Conservation (phyloP, 2,888 invertebrate genomes). For the Diploptera punctata region DNA sequence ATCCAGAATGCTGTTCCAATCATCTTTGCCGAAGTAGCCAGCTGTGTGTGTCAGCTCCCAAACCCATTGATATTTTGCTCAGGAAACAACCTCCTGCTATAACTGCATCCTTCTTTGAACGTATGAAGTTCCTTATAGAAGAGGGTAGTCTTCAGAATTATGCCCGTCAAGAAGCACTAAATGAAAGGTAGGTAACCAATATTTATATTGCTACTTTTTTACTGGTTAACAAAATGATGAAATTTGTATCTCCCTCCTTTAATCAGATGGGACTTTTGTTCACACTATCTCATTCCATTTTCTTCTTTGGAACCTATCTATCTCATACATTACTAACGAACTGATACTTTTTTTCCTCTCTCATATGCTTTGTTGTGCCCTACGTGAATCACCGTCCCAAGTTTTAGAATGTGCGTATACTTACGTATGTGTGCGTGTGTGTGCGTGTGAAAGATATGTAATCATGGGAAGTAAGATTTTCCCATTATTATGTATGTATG, state of each 20-base stretch:
- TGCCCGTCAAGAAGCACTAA: constrained; percentile 93
- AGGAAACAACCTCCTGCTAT: constrained; percentile 96
- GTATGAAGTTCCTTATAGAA: constrained; percentile 98
- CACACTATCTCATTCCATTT: constrained; percentile 25
- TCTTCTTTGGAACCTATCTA: constrained; percentile 43
- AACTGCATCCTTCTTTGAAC: constrained; percentile 97
- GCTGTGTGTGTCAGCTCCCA: constrained; percentile 92
- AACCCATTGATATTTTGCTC: constrained; percentile 94
- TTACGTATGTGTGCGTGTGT: constrained; percentile 55
- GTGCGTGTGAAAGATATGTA: constrained; percentile 39
- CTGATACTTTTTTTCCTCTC: constrained; percentile 11
- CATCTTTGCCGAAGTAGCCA: constrained; percentile 84
- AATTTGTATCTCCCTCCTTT: no score
- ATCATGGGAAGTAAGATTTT: constrained; percentile 6
- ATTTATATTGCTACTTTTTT: no score
- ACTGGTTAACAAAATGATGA: no score
- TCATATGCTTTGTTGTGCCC: constrained; percentile 78
- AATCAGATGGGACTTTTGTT: not conserved
- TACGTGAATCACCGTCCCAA: constrained; percentile 67
- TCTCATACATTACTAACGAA: constrained; percentile 8
- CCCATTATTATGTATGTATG: not conserved
- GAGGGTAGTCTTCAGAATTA: constrained; percentile 98
- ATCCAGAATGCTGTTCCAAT: constrained; percentile 95
- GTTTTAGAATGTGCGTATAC: constrained; percentile 48
- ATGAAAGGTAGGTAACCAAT: constrained; percentile 99